Conservation (phyloP, 2,113 vertebrate genomes). For the Nothoprocta pentlandii region DNA sequence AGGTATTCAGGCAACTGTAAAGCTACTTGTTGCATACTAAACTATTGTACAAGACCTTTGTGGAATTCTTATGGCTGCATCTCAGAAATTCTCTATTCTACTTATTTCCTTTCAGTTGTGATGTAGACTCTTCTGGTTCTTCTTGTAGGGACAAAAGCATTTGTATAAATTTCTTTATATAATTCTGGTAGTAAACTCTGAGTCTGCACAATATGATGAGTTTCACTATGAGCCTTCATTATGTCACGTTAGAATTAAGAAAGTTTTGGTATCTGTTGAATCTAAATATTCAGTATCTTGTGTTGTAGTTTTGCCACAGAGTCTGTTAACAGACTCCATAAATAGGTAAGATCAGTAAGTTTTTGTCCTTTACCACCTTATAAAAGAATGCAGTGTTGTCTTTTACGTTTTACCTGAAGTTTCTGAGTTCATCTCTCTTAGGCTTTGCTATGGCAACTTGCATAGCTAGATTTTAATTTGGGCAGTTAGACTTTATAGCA, state of each 20-base stretch:
- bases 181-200: not conserved
- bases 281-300: not conserved
- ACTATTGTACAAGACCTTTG: not conserved
- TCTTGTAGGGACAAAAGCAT: not conserved
- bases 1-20: not conserved
- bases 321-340: not conserved
- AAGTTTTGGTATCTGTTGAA: not conserved
- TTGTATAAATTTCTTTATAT: not conserved
- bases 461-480: not conserved
- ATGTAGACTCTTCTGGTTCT: not conserved
- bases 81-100: not conserved
- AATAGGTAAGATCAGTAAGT: not conserved
- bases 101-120: not conserved
- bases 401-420: not conserved
- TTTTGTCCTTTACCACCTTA: not conserved
- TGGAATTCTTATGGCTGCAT: not conserved
- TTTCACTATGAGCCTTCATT: not conserved
- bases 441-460: not conserved
- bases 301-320: not conserved
- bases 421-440: not conserved
- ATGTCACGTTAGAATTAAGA: not conserved
- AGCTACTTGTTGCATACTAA: not conserved
- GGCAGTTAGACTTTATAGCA: not conserved
- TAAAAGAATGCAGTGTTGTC: not conserved
- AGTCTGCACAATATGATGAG: not conserved